These are phyloP conservation scores for Cheirogaleus medius DNA, from an alignment of 2,113 vertebrate genomes.

Conservation along the genomic window DNA sequence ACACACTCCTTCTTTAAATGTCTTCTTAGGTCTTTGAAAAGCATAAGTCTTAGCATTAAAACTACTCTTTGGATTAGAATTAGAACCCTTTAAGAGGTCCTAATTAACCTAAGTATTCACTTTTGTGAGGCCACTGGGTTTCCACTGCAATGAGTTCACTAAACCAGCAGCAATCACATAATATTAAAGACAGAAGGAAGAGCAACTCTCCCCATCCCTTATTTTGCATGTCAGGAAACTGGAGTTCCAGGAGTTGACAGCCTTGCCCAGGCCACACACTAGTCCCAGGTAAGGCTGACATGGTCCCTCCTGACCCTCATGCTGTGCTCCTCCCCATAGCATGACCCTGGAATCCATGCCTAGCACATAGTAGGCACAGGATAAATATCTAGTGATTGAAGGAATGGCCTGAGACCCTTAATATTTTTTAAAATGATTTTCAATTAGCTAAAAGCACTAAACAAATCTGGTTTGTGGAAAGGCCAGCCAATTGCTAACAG, in stretches of 20 bases:
- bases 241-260: not conserved
- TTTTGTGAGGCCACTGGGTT: not conserved
- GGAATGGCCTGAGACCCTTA: not conserved
- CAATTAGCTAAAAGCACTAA: not conserved
- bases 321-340: not conserved
- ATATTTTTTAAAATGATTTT: not conserved
- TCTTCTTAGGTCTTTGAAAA: not conserved
- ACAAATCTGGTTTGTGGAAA: not conserved
- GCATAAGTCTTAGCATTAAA: not conserved
- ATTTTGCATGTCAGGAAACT: not conserved
- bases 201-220: not conserved
- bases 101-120: not conserved
- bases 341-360: not conserved
- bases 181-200: not conserved
- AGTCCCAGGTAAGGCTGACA: not conserved
- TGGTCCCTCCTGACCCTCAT: accelerated
- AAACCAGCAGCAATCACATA: not conserved
- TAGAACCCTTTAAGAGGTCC: not conserved
- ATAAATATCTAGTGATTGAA: not conserved
- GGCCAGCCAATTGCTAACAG: not conserved
- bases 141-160: not conserved
- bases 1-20: not conserved
- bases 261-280: not conserved
- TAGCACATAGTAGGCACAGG: not conserved
- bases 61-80: not conserved